These are phyloP conservation scores for Drosophila varians DNA, from an alignment of 1,140 invertebrate species.

Conservation along the genomic window DNA sequence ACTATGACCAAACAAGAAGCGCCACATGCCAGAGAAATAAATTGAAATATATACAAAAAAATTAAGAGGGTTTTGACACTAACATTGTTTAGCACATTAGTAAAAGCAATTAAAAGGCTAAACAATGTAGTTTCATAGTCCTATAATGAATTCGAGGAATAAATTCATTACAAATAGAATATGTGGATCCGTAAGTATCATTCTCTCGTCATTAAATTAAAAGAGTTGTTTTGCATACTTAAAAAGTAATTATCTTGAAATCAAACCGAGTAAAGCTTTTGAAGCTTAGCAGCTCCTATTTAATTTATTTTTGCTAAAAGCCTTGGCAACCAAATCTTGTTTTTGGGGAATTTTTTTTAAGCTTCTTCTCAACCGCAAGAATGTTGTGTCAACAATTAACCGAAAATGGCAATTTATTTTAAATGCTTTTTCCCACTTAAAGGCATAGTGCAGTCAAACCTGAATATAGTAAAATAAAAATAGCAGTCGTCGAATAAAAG, in stretches of 20 bases:
- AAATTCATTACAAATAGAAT: background rate
- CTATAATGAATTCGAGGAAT: no score
- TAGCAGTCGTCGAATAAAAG: conserved; percentile 42
- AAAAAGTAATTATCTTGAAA: background rate
- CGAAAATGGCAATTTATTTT: conserved; percentile 58
- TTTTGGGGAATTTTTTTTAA: conserved; percentile 33
- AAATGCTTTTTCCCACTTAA: conserved; percentile 51
- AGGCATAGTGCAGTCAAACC: conserved; percentile 51
- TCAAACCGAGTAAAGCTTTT: background rate
- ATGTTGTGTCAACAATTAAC: conserved; percentile 61
- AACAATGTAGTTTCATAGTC: no score
- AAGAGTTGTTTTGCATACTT: background rate
- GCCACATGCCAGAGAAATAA: background rate
- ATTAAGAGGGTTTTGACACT: no score
- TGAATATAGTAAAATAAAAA: conserved; percentile 39
- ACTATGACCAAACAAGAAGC: conserved; percentile 9
- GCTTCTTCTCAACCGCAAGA: conserved; percentile 47
- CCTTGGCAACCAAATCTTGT: conserved; percentile 48
- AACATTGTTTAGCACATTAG: no score
- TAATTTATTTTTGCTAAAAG: conserved; percentile 15
- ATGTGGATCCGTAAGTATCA: background rate
- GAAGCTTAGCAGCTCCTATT: background rate
- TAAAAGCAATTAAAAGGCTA: no score
- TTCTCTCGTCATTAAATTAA: background rate
- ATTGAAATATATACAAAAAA: no score